phyloP scores from a whole-genome alignment of 2,888 invertebrate species.

The Meloe dianella region DNA sequence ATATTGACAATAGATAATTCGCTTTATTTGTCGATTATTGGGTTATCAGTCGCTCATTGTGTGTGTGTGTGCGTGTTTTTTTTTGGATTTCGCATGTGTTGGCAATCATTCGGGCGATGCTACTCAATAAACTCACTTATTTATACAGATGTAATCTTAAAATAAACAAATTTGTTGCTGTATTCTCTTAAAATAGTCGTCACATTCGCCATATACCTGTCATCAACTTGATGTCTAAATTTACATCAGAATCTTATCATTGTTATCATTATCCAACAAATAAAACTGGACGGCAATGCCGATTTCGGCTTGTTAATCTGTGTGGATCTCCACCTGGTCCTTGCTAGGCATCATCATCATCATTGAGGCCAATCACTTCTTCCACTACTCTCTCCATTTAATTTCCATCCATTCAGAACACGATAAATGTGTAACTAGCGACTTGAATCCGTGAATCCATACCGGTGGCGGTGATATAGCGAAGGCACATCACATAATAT shows the following conservation, averaged over 20 bases:
- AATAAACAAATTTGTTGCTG: slow-evolving; percentile 7
- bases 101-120: not conserved
- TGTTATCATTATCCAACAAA: not conserved
- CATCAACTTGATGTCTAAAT: not conserved
- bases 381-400: not conserved
- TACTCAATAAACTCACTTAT: not conserved
- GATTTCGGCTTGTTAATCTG: no score
- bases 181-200: not conserved
- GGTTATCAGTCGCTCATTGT: not conserved
- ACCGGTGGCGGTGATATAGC: slow-evolving; percentile 13
- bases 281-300: not conserved
- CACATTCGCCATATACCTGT: not conserved
- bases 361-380: not conserved
- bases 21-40: not conserved
- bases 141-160: not conserved
- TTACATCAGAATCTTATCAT: not conserved
- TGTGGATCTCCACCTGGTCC: not conserved
- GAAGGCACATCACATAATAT: not conserved
- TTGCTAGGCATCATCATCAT: not conserved
- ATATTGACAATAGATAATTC: slow-evolving; percentile 2
- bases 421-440: slow-evolving; percentile 19
- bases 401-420: slow-evolving; percentile 15
- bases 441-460: slow-evolving; percentile 14
- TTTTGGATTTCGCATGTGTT: not conserved
- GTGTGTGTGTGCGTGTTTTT: not conserved